Evolutionary conservation across 1,140 invertebrate species (phyloP).

Genomic region (Bactericera cockerelli): DNA sequence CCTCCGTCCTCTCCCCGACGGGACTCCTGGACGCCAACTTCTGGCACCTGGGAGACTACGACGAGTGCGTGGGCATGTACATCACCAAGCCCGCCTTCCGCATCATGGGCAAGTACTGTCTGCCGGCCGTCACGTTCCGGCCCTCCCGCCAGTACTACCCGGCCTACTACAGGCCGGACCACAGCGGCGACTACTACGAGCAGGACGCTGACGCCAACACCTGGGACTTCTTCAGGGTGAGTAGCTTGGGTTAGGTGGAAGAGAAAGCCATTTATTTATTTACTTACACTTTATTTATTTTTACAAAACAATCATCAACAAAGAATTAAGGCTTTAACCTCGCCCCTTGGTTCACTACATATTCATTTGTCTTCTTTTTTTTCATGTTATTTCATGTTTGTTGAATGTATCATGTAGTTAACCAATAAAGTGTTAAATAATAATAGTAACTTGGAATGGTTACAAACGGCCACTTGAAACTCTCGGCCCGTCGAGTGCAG

Average conservation of each 20-base stretch:
- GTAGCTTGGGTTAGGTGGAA: not conserved
- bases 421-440: too few relatives aligned
- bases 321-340: too few relatives aligned
- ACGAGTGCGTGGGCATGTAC: slow-evolving; percentile 27
- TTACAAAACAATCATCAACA: too few relatives aligned
- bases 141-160: not conserved
- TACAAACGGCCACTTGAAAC: too few relatives aligned
- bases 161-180: not conserved
- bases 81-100: not conserved
- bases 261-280: too few relatives aligned
- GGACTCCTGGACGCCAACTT: slow-evolving; percentile 33
- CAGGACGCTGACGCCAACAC: not conserved
- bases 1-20: slow-evolving; percentile 18
- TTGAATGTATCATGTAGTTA: too few relatives aligned
- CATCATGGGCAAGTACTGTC: not conserved
- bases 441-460: too few relatives aligned
- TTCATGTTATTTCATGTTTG: too few relatives aligned
- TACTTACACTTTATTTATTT: too few relatives aligned
- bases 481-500: too few relatives aligned
- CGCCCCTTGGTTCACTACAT: too few relatives aligned
- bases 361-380: too few relatives aligned
- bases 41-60: slow-evolving; percentile 33
- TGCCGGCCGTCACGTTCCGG: not conserved
- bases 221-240: slow-evolving; percentile 1
- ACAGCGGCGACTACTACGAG: not conserved